Conservation (phyloP, 2,113 vertebrate genomes). For the Rhombomys opimus region DNA sequence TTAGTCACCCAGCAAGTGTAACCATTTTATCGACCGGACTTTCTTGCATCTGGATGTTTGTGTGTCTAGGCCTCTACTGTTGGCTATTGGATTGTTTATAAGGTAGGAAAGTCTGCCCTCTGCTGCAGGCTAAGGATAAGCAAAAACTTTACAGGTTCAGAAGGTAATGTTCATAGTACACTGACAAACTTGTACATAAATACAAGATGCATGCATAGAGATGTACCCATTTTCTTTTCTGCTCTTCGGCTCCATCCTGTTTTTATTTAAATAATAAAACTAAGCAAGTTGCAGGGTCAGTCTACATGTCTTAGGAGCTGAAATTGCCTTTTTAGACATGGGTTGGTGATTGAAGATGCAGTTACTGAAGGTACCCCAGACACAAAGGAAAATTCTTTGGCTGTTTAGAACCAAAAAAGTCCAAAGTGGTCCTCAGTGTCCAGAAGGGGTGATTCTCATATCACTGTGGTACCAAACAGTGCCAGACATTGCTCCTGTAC, state of each 20-base stretch:
- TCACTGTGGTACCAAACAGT: background rate
- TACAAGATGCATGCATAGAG: background rate
- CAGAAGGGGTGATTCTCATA: background rate
- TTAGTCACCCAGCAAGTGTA: constrained; percentile 67
- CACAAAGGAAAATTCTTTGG: background rate
- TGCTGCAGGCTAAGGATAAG: constrained; percentile 82
- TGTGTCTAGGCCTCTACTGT: constrained; percentile 62
- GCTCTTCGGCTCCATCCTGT: background rate
- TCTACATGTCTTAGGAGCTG: background rate
- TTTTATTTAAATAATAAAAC: background rate
- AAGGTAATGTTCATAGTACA: background rate
- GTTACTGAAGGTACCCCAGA: background rate
- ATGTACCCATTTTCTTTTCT: background rate
- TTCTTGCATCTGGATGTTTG: constrained; percentile 70
- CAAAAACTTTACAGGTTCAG: constrained; percentile 31
- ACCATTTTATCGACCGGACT: constrained; percentile 75
- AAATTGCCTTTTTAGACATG: background rate
- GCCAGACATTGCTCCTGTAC: background rate
- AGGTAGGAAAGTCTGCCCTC: constrained; percentile 86
- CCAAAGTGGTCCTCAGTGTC: background rate
- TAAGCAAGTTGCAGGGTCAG: background rate
- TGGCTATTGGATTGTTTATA: constrained; percentile 76
- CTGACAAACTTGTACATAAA: background rate
- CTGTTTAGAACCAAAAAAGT: background rate
- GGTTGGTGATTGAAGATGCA: background rate